Percentiles rank a stretch among this genome's conserved stretches.
phyloP scores from a whole-genome alignment of 2,888 invertebrate genomes.

The Euspilapteryx auroguttella region DNA sequence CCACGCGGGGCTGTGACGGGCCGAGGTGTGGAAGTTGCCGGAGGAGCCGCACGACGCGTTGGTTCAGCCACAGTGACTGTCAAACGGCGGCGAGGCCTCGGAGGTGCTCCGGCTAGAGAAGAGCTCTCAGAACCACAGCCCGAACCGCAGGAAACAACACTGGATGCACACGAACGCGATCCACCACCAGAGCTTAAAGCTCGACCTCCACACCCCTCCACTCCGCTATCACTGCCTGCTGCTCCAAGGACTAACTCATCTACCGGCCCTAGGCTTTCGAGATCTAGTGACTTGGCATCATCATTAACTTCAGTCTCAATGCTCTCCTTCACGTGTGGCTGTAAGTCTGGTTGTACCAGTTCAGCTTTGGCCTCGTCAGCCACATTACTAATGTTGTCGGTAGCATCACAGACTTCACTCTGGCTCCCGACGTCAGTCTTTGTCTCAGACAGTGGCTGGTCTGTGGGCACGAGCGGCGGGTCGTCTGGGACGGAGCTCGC shows the following conservation, averaged over 20 bases:
- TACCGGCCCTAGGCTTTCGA: too few relatives aligned
- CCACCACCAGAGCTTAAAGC: slow-evolving; percentile 70
- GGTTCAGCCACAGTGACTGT: slow-evolving; percentile 59
- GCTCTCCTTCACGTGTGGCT: too few relatives aligned
- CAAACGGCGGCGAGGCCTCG: slow-evolving; percentile 57
- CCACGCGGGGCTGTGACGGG: slow-evolving; percentile 51
- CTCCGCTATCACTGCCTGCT: slow-evolving; percentile 82
- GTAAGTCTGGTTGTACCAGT: too few relatives aligned
- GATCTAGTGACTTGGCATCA: slow-evolving; percentile 45
- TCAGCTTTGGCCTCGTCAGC: slow-evolving; percentile 14
- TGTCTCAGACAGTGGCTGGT: slow-evolving; percentile 11
- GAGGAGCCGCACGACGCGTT: slow-evolving; percentile 41
- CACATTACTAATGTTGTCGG: too few relatives aligned
- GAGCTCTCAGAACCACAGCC: slow-evolving; percentile 83
- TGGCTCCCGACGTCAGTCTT: slow-evolving; percentile 11
- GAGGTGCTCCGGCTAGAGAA: slow-evolving; percentile 62
- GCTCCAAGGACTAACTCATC: slow-evolving; percentile 45
- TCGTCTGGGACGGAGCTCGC: slow-evolving; percentile 17
- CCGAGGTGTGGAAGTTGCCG: slow-evolving; percentile 53
- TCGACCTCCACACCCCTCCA: slow-evolving; percentile 72
- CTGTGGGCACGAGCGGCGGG: slow-evolving; percentile 15
- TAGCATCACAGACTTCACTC: background rate
- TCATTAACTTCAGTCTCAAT: slow-evolving; percentile 28
- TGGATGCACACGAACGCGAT: slow-evolving; percentile 75
- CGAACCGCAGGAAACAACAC: slow-evolving; percentile 76